Conservation (phyloP, 1,140 invertebrate species). For the Colletes latitarsis region DNA sequence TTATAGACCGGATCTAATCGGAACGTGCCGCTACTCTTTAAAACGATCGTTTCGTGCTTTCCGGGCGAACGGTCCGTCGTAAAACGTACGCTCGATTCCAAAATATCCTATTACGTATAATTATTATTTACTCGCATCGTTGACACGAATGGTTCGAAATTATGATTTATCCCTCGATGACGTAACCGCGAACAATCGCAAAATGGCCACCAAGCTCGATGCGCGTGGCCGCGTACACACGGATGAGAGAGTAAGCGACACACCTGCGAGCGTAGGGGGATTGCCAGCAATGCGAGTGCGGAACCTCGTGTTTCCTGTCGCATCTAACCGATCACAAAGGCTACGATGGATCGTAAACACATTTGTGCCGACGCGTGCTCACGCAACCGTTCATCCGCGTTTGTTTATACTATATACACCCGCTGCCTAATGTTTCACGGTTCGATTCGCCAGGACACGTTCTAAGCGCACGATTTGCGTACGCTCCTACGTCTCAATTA, state of each 20-base stretch:
- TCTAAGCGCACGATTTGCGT: slow-evolving; percentile 33
- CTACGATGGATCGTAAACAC: slow-evolving; percentile 31
- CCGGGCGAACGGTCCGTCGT: too few relatives aligned
- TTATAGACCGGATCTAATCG: background rate
- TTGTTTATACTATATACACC: slow-evolving; percentile 11
- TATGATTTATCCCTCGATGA: background rate
- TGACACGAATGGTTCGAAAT: background rate
- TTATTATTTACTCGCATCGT: background rate
- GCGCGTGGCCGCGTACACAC: background rate
- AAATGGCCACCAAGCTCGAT: background rate
- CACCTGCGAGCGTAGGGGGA: slow-evolving; percentile 9
- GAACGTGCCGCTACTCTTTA: background rate
- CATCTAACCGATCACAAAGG: slow-evolving; percentile 25
- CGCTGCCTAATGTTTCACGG: slow-evolving; percentile 46
- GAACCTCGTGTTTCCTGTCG: slow-evolving; percentile 38
- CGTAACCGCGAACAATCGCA: slow-evolving; percentile 20
- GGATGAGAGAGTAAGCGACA: background rate
- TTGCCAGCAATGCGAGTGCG: slow-evolving; percentile 31
- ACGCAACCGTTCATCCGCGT: slow-evolving; percentile 16
- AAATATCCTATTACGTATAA: background rate
- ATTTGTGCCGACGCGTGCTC: background rate
- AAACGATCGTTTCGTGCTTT: background rate
- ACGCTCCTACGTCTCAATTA: slow-evolving; percentile 63
- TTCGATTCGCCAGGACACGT: slow-evolving; percentile 32
- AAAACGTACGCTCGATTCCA: background rate